Evolutionary conservation across 2,113 vertebrate genomes (phyloP), one percentile per base, ranked within the genome.

Genomic region (Delphinus delphis): DNA sequence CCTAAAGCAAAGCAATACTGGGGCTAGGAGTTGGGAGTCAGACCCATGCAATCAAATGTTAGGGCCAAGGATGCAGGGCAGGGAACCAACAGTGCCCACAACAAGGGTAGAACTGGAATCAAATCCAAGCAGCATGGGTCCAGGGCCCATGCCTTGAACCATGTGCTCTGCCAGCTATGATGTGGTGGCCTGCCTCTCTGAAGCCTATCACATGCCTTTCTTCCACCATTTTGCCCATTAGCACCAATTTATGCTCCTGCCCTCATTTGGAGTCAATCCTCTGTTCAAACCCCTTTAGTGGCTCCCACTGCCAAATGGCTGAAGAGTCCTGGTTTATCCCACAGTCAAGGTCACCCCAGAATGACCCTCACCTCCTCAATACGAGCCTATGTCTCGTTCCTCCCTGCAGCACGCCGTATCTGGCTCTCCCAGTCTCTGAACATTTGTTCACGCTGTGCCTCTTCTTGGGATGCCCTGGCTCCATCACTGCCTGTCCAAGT

Each of bases 81-180:
- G 25, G 44, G 41, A 18, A 8, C 38, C 0, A 0, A 25, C 12
- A 31, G 76, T 9, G 38, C 33, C 36, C 1, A 0, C 62, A 25
- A 2, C 3, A 3, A 15, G 31, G 50, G 26, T 6, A 31, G 41
- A 82, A 12, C 21, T 73, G 26, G 41, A 62, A 8, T 17, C 31
- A 13, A 25, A 74, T 15, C 41, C 14, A 12, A 53, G 23, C 41
- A 15, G 33, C 1, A 0, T 9, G 23, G 2, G 8, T 50, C 53
- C 5, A 41, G 62, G 17, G 38, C 26, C 20, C 67, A 36, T 4
- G 5, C 67, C 18, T 44, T 63, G 38, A 36, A 4, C 58, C 28
- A 28, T 5, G 0, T 13, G 55, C 88, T 65, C 36, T 63, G 70
- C 18, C 41, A 26, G 9, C 58, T 81, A 53, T 9, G 38, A 11